These are phyloP conservation scores for Okamejei kenojei DNA, from an alignment of 2,797 vertebrate genomes.

Conservation along the genomic window DNA sequence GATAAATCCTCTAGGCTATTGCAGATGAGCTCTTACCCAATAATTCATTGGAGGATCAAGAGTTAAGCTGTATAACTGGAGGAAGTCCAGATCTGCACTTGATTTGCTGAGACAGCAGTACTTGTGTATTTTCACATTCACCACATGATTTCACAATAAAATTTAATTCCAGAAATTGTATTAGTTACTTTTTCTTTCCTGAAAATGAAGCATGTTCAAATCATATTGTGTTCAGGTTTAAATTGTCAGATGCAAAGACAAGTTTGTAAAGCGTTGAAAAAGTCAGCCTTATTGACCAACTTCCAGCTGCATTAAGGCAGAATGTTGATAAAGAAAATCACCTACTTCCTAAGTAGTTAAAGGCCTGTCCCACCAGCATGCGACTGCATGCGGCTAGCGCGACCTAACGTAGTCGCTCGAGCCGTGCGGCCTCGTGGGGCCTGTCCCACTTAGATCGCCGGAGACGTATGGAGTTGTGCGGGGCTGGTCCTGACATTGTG, in stretches of 20 bases:
- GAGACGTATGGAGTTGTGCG: too few relatives aligned
- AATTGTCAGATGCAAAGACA: neutral
- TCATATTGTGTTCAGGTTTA: neutral
- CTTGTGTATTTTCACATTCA: neutral
- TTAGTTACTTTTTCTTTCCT: neutral
- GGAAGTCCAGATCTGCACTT: neutral
- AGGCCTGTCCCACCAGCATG: too few relatives aligned
- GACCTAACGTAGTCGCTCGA: too few relatives aligned
- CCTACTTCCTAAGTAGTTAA: too few relatives aligned
- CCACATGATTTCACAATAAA: neutral
- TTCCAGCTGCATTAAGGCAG: neutral
- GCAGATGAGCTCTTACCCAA: neutral
- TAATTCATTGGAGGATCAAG: neutral
- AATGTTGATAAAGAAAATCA: neutral
- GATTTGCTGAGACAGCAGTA: neutral
- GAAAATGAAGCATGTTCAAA: neutral
- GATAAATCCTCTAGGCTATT: neutral
- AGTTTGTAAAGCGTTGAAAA: neutral
- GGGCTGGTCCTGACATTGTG: too few relatives aligned
- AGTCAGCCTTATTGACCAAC: neutral
- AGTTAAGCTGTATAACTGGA: neutral
- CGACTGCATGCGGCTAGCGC: too few relatives aligned
- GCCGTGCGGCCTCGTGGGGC: too few relatives aligned
- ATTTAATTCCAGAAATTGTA: neutral
- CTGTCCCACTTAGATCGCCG: too few relatives aligned